A percentile compares a stretch with the other conserved stretches of the same genome.
These are phyloP conservation scores for Teinopalpus imperialis DNA, from an alignment of 2,888 invertebrate species.

Conservation along the genomic window DNA sequence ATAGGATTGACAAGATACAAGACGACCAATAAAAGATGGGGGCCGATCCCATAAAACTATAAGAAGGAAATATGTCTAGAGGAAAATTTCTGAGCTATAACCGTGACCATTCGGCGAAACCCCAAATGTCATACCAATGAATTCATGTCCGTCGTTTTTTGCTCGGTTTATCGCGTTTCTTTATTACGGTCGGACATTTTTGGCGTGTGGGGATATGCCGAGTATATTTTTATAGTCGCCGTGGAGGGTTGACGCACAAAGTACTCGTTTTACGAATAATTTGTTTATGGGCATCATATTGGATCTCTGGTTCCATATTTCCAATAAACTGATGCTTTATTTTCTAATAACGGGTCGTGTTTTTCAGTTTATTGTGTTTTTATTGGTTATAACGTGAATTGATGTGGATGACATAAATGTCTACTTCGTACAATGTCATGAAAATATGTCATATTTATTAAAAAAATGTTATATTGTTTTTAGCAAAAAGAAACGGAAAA, in stretches of 20 bases:
- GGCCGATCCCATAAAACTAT: conserved; percentile 75
- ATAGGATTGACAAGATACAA: conserved; percentile 76
- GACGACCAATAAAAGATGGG: conserved; percentile 74
- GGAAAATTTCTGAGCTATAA: conserved; percentile 53
- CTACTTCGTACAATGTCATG: too few species aligned
- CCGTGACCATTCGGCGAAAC: conserved; percentile 69
- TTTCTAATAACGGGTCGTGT: conserved; percentile 43
- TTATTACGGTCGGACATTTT: conserved; percentile 76
- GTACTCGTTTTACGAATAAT: conserved; percentile 66
- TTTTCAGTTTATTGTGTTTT: conserved; percentile 41
- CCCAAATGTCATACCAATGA: conserved; percentile 81
- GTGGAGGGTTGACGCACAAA: conserved; percentile 53
- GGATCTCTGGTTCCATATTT: conserved; percentile 51
- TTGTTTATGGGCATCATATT: conserved; percentile 74
- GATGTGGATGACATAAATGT: neutral
- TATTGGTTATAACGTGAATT: conserved; percentile 31
- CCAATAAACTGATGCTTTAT: conserved; percentile 40
- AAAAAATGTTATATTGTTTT: too few species aligned
- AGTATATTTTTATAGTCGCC: conserved; percentile 54
- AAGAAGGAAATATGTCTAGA: conserved; percentile 69
- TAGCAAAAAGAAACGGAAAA: too few species aligned
- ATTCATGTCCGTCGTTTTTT: conserved; percentile 78
- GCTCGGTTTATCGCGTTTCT: conserved; percentile 76
- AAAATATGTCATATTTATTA: too few species aligned
- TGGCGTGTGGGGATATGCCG: conserved; percentile 41